Conservation (phyloP, 2,797 vertebrate genomes). For the Lates japonicus region DNA sequence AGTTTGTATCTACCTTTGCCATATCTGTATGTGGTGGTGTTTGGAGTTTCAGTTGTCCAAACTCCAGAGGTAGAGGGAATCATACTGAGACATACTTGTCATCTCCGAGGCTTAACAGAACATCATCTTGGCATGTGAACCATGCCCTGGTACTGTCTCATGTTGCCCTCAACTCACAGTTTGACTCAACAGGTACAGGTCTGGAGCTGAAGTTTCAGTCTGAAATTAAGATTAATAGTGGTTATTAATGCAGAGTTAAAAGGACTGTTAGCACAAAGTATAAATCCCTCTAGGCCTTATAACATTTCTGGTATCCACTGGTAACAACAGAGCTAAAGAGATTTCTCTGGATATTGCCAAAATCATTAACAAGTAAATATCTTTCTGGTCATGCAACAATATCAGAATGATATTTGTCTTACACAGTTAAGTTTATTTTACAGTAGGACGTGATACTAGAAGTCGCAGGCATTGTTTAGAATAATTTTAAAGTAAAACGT, state of each 20-base stretch:
- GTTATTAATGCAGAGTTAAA: background rate
- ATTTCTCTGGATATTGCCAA: background rate
- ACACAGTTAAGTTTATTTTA: too few species aligned
- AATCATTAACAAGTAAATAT: background rate
- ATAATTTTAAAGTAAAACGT: background rate
- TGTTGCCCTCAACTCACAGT: slow-evolving; percentile 42
- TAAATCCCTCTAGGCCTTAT: too few species aligned
- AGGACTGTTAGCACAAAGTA: background rate
- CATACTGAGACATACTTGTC: slow-evolving; percentile 54
- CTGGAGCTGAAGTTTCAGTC: background rate
- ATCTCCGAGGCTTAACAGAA: slow-evolving; percentile 63
- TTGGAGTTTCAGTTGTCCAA: background rate
- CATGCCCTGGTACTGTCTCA: slow-evolving; percentile 28
- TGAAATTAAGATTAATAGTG: slow-evolving; percentile 30
- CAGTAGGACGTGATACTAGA: background rate
- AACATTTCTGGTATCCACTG: background rate
- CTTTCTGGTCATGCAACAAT: background rate
- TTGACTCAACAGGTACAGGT: slow-evolving; percentile 47
- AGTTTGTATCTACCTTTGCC: background rate
- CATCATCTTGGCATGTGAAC: slow-evolving; percentile 62
- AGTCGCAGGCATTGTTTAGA: background rate
- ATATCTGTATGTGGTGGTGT: background rate
- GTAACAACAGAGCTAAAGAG: background rate
- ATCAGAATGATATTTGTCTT: background rate
- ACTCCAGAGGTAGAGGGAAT: slow-evolving; percentile 3